Evolutionary conservation across 2,113 vertebrate genomes (phyloP).

Genomic region (Calyptommatus sinebrachiatus): DNA sequence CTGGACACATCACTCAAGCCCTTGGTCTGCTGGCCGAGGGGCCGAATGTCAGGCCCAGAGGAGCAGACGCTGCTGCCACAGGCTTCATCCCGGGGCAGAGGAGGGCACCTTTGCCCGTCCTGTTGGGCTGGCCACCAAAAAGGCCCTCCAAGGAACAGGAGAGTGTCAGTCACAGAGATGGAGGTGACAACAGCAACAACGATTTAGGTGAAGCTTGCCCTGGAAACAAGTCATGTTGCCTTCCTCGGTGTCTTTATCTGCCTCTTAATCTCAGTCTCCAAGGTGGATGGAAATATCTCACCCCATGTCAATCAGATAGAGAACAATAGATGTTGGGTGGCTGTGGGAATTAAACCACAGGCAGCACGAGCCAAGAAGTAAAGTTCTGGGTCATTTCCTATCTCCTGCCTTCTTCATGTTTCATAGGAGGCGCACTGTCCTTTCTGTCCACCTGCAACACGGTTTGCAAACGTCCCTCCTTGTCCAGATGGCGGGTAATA

Average conservation of each 20-base stretch:
- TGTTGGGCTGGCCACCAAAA: slow-evolving; percentile 22
- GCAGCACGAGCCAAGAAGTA: too few relatives aligned
- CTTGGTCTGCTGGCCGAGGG: neutral
- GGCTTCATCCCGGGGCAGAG: slow-evolving; percentile 37
- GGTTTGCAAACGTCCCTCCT: too few relatives aligned
- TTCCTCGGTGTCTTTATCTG: neutral
- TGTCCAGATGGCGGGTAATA: too few relatives aligned
- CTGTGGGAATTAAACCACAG: too few relatives aligned
- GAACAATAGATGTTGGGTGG: too few relatives aligned
- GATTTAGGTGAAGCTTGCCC: neutral
- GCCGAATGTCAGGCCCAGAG: slow-evolving; percentile 34
- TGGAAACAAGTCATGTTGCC: neutral
- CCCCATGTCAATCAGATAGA: neutral
- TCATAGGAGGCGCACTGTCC: too few relatives aligned
- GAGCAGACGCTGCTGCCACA: neutral
- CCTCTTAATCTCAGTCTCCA: neutral
- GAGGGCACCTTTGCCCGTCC: slow-evolving; percentile 13
- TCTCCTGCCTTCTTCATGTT: too few relatives aligned
- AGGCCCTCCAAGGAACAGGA: neutral
- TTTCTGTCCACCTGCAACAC: too few relatives aligned
- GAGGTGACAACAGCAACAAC: too few relatives aligned
- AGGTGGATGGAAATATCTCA: neutral
- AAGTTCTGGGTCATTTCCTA: too few relatives aligned
- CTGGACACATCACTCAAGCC: slow-evolving; percentile 3
- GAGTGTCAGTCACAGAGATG: neutral